phyloP scores from a whole-genome alignment of 2,113 vertebrate genomes.

The Chaetops frenatus region DNA sequence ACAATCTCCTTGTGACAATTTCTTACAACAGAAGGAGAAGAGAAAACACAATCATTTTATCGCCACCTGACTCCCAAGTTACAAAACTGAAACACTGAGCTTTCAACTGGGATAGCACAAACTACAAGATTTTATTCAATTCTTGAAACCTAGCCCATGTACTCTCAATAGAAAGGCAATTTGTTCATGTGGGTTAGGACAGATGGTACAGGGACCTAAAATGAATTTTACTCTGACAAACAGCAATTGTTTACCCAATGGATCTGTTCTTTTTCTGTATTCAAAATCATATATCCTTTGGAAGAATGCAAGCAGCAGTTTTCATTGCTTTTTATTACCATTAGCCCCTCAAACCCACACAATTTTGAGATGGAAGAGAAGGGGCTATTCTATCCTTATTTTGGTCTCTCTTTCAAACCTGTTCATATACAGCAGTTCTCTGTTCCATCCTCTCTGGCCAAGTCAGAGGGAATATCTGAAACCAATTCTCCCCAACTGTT shows the following conservation, averaged over 20 bases:
- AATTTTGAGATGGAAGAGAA: not conserved
- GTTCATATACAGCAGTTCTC: not conserved
- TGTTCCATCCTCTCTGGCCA: not conserved
- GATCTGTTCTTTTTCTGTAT: not conserved
- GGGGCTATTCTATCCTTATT: not conserved
- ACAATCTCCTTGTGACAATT: not conserved
- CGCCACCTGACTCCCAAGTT: not conserved
- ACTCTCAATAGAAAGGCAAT: not conserved
- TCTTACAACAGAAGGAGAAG: not conserved
- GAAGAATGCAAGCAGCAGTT: not conserved
- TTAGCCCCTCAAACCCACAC: not conserved
- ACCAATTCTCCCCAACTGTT: not conserved
- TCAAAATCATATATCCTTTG: not conserved
- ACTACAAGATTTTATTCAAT: not conserved
- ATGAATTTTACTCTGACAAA: not conserved
- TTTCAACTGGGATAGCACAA: not conserved
- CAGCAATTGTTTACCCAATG: not conserved
- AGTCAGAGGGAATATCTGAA: not conserved
- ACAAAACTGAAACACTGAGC: not conserved
- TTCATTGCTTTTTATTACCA: not conserved
- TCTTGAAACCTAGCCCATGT: not conserved
- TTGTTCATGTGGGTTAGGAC: constrained; percentile 8
- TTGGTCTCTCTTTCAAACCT: not conserved
- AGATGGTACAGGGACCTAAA: not conserved
- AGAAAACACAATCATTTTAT: not conserved